Evolutionary conservation across 1,140 invertebrate genomes (phyloP).

Genomic region (Bicyclus anynana): DNA sequence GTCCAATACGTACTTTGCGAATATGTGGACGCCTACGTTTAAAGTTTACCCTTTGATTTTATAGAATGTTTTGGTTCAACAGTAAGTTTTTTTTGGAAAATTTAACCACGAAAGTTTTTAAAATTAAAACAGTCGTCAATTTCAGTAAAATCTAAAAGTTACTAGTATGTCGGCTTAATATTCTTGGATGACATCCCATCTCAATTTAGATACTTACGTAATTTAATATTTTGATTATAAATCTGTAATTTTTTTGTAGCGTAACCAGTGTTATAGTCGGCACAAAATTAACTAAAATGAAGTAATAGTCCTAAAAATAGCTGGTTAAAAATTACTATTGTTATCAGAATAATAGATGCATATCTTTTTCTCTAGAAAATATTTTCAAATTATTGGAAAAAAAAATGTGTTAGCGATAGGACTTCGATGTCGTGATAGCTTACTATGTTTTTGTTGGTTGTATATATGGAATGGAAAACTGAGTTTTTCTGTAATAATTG

Average conservation of each 20-base stretch:
- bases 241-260: slow-evolving; percentile 20
- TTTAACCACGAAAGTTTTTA: too few species aligned
- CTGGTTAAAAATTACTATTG: slow-evolving; percentile 51
- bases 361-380: slow-evolving; percentile 72
- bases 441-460: slow-evolving; percentile 48
- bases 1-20: too few species aligned
- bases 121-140: too few species aligned
- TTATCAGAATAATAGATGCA: slow-evolving; percentile 73
- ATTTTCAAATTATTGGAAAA: slow-evolving; percentile 63
- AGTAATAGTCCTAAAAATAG: slow-evolving; percentile 54
- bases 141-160: too few species aligned
- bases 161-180: too few species aligned
- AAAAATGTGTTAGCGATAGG: slow-evolving; percentile 65
- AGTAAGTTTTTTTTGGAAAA: too few species aligned
- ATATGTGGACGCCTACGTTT: too few species aligned
- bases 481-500: not conserved
- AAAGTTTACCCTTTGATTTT: too few species aligned
- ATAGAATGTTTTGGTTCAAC: too few species aligned
- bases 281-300: slow-evolving; percentile 20
- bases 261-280: slow-evolving; percentile 54
- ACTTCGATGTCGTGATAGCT: slow-evolving; percentile 68
- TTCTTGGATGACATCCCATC: not conserved
- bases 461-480: slow-evolving; percentile 26
- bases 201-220: not conserved
- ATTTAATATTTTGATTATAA: not conserved